phyloP scores from a whole-genome alignment of 2,113 vertebrate species.

The Haemorhous mexicanus region DNA sequence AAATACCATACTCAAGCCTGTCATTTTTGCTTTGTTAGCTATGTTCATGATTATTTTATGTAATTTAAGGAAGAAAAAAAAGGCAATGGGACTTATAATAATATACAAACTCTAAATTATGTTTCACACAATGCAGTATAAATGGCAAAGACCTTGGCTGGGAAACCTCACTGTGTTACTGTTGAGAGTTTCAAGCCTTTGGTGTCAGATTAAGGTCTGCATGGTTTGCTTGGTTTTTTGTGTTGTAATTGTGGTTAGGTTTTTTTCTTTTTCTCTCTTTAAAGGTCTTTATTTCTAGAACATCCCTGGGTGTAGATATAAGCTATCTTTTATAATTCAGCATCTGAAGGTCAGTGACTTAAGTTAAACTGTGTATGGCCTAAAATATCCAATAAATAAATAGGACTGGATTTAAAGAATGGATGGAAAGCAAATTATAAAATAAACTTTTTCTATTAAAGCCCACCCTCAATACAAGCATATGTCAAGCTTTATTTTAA shows the following conservation, averaged over 20 bases:
- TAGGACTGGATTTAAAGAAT: background rate
- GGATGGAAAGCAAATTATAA: background rate
- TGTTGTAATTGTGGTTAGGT: background rate
- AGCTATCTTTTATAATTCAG: background rate
- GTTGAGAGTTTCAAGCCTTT: background rate
- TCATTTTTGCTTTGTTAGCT: background rate
- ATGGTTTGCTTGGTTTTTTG: rapidly evolving
- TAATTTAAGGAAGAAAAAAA: background rate
- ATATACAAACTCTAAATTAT: background rate
- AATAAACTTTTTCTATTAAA: background rate
- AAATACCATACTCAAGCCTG: background rate
- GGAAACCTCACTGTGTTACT: background rate
- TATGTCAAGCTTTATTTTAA: background rate
- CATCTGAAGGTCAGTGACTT: background rate
- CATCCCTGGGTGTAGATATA: background rate
- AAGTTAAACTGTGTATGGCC: background rate
- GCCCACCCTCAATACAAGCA: background rate
- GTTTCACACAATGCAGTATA: background rate
- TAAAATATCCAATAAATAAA: background rate
- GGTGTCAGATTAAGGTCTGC: background rate
- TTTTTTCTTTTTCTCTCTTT: background rate
- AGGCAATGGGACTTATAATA: background rate
- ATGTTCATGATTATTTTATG: background rate
- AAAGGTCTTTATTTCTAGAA: background rate
- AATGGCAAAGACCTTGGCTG: background rate